These are phyloP conservation scores for Apocheima hispidaria DNA, from an alignment of 2,888 invertebrate species.

Conservation along the genomic window DNA sequence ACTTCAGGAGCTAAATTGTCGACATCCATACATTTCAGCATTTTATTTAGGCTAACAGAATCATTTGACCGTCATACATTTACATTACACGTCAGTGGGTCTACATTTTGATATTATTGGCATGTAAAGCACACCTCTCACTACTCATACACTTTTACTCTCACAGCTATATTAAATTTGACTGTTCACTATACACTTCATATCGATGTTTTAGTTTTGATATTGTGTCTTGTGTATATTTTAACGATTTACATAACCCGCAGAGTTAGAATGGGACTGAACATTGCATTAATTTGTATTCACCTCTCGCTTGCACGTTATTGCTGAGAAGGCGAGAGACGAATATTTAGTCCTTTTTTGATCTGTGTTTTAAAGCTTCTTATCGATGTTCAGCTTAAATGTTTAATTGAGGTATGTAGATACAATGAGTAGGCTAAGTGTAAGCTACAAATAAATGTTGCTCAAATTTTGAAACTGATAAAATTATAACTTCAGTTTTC, in stretches of 20 bases:
- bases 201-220: slow-evolving; percentile 45
- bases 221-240: slow-evolving; percentile 48
- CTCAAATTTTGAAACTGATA: background rate
- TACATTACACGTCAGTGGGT: slow-evolving; percentile 78
- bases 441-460: slow-evolving; percentile 32
- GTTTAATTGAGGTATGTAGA: slow-evolving; percentile 51
- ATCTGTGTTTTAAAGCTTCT: slow-evolving; percentile 46
- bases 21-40: slow-evolving; percentile 46
- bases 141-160: slow-evolving; percentile 51
- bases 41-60: slow-evolving; percentile 34
- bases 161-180: slow-evolving; percentile 54
- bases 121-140: slow-evolving; percentile 65
- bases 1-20: slow-evolving; percentile 32
- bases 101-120: slow-evolving; percentile 63
- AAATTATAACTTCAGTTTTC: slow-evolving; percentile 31
- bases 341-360: background rate
- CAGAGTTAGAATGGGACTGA: background rate
- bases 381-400: slow-evolving; percentile 50
- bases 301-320: background rate
- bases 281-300: background rate
- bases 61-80: slow-evolving; percentile 50
- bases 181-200: slow-evolving; percentile 48
- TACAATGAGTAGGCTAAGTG: slow-evolving; percentile 53
- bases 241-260: slow-evolving; percentile 43
- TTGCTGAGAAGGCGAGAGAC: background rate